Base-by-base conservation (phyloP, 1,140 invertebrate species). In the Hydropsyche tenuis region DNA sequence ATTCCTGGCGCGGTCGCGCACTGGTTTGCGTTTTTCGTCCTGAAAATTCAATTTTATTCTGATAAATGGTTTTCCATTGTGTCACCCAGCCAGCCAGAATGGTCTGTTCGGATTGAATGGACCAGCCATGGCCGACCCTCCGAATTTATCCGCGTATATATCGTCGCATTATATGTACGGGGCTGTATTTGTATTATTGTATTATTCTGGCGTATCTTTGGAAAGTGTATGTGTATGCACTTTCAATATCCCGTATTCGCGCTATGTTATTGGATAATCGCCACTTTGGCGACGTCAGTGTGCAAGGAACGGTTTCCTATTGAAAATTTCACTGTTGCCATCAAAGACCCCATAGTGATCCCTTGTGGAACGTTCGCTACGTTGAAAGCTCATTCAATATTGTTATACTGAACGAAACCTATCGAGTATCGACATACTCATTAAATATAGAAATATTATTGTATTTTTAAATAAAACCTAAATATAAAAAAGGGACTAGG, bases 21-120 rank as follows among this genome's bases (percentile, higher is more conserved):
- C 23, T 18, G 48, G 14, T 53, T 53, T 53, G 48, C n/a, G 64
- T 66, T 46, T 66, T 43, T 66, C 64, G n/a, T 53, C 23, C 25
- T 74, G 75, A 72, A 77, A 73, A 74, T 77, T 74, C 75, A 77
- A 74, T 77, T 77, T 77, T 77, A 77, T 77, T 74, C 73, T 77
- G 75, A 77, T 74, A 77, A 74, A 77, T 74, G 73, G 73, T 77
- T 77, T 77, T 66, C 64, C 69, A 77, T 77, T 77, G 72, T 74
- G 60, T 23, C 69, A 27, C 16, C 46, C 42, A 64, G 30, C 23
- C 63, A 45, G 37, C 63, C 42, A 66, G 65, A 68, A 68, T 51
- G 63, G 42, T 68, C 43, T 68, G 43, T 68, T 51, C 65, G 65
- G 46, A 70, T 71, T 77, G 62, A 73, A 76, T 76, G 75, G 69